phyloP scores from a whole-genome alignment of 2,888 invertebrate species.

The Diarsia dahlii region DNA sequence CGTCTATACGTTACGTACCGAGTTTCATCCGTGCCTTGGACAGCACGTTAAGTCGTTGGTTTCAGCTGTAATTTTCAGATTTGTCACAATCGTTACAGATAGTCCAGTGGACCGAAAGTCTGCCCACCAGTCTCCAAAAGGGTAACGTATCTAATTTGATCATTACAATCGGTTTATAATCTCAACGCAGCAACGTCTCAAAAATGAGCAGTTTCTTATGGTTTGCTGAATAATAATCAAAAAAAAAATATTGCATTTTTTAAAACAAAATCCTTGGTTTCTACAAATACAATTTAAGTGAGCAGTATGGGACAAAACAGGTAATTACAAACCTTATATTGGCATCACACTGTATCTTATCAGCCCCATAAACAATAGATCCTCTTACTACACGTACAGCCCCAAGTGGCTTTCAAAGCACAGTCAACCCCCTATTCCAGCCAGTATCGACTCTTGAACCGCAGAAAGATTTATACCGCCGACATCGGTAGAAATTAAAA shows the following conservation, averaged over 20 bases:
- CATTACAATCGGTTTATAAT: neutral
- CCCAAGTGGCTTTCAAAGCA: neutral
- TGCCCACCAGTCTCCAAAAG: neutral
- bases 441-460: slow-evolving; percentile 1
- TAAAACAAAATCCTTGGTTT: neutral
- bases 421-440: neutral
- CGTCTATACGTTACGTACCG: neutral
- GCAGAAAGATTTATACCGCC: slow-evolving; percentile 20
- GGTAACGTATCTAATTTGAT: neutral
- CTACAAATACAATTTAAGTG: neutral
- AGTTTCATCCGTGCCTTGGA: neutral
- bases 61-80: neutral
- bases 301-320: neutral
- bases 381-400: neutral
- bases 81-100: neutral
- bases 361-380: neutral
- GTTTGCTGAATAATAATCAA: neutral
- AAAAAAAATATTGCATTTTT: neutral
- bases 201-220: neutral
- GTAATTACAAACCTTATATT: neutral
- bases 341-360: neutral
- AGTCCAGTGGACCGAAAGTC: neutral
- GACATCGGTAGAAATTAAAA: slow-evolving; percentile 39
- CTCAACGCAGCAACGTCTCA: neutral
- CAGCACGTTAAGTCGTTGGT: neutral